Percentiles rank a stretch among this genome's conserved stretches.
Evolutionary conservation across 1,140 invertebrate genomes (phyloP).

Genomic region (Helicorthomorpha holstii): DNA sequence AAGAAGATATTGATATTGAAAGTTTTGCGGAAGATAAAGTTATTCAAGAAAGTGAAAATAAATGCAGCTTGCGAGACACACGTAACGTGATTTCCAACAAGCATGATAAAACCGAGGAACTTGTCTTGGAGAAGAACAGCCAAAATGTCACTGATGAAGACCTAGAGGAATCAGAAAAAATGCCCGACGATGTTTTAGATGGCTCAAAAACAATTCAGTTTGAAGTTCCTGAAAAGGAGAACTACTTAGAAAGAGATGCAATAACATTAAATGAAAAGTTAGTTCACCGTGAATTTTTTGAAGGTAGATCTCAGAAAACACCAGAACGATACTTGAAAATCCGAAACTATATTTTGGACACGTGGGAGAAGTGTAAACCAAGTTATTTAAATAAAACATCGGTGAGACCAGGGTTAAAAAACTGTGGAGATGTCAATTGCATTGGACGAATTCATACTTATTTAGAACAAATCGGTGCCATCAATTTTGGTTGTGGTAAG

Average conservation of each 20-base stretch:
- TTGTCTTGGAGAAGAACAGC: too few species aligned
- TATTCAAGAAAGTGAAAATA: too few species aligned
- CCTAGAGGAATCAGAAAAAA: too few species aligned
- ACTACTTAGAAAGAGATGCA: slow-evolving; percentile 20
- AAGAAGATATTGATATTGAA: neutral
- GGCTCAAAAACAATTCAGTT: slow-evolving; percentile 21
- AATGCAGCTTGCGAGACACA: too few species aligned
- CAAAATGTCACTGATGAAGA: too few species aligned
- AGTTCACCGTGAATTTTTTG: slow-evolving; percentile 40
- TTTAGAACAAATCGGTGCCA: slow-evolving; percentile 42
- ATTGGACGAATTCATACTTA: slow-evolving; percentile 41
- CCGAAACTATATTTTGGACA: slow-evolving; percentile 38
- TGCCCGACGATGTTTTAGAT: too few species aligned
- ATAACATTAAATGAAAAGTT: slow-evolving; percentile 36
- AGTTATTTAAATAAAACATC: slow-evolving; percentile 40
- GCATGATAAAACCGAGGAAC: too few species aligned
- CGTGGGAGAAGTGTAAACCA: slow-evolving; percentile 35
- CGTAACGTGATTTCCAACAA: too few species aligned
- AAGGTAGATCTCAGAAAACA: slow-evolving; percentile 35
- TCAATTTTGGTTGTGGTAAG: slow-evolving; percentile 45
- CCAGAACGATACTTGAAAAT: slow-evolving; percentile 40
- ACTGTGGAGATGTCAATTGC: slow-evolving; percentile 44
- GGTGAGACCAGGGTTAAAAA: slow-evolving; percentile 36
- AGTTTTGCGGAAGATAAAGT: too few species aligned
- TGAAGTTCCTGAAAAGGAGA: slow-evolving; percentile 29